phyloP scores from a whole-genome alignment of 1,140 invertebrate genomes.

The Bursaphelenchus mucronatus region DNA sequence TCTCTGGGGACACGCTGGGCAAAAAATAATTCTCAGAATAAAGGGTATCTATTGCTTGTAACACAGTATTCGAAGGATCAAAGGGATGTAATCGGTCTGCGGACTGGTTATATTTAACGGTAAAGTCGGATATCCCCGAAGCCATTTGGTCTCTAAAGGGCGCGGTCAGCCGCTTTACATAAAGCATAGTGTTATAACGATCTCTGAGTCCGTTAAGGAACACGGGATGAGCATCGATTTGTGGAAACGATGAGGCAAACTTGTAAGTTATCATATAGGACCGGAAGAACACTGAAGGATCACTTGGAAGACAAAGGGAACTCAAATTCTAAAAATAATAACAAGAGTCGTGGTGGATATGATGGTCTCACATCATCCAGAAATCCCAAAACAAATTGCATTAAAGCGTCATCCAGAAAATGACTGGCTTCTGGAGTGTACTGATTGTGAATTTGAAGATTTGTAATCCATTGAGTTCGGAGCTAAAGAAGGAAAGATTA shows the following conservation, averaged over 20 bases:
- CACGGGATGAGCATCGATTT: slow-evolving; percentile 9
- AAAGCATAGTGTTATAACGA: slow-evolving; percentile 41
- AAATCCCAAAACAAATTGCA: slow-evolving; percentile 25
- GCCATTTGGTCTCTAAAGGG: slow-evolving; percentile 18
- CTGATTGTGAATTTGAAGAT: slow-evolving; percentile 22
- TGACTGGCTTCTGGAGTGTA: slow-evolving; percentile 23
- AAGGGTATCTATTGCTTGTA: slow-evolving; percentile 28
- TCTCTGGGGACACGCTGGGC: slow-evolving; percentile 27
- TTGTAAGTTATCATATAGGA: slow-evolving; percentile 36
- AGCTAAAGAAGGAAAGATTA: slow-evolving; percentile 22
- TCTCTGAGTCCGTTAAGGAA: slow-evolving; percentile 30
- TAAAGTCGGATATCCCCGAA: slow-evolving; percentile 19
- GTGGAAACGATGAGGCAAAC: slow-evolving; percentile 35
- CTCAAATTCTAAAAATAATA: slow-evolving; percentile 37
- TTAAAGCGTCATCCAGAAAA: slow-evolving; percentile 30
- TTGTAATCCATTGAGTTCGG: slow-evolving; percentile 19
- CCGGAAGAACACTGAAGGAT: slow-evolving; percentile 37
- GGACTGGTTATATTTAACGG: slow-evolving; percentile 1
- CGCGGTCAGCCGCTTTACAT: slow-evolving; percentile 38
- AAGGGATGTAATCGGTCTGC: slow-evolving; percentile 6
- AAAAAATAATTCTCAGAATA: slow-evolving; percentile 32
- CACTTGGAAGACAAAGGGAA: slow-evolving; percentile 34
- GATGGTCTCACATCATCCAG: slow-evolving; percentile 30
- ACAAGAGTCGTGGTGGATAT: not conserved
- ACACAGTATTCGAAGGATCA: slow-evolving; percentile 28